Evolutionary conservation across 2,797 vertebrate genomes (phyloP).

Genomic region (Neoniphon sammara): DNA sequence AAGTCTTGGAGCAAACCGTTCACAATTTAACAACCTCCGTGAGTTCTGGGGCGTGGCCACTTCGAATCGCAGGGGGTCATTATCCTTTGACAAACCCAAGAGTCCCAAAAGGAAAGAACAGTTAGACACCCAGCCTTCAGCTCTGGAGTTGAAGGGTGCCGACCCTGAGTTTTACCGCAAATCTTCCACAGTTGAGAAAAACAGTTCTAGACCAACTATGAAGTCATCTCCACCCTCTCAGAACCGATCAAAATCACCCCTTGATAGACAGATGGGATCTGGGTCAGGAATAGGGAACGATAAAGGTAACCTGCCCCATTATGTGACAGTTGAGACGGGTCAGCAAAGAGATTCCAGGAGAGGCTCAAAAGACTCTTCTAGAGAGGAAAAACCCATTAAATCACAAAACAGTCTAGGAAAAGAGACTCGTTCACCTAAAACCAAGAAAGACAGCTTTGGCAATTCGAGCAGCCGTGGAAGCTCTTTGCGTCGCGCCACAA

Average conservation of each 20-base stretch:
- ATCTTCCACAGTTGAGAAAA: conserved; percentile 60
- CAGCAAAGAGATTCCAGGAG: conserved; percentile 54
- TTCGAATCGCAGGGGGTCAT: conserved; percentile 58
- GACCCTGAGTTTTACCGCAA: conserved; percentile 49
- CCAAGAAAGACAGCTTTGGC: conserved; percentile 69
- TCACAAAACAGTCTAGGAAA: conserved; percentile 52
- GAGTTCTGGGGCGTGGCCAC: conserved; percentile 89
- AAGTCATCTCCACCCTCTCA: conserved; percentile 57
- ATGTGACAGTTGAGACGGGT: conserved; percentile 36
- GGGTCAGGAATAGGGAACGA: conserved; percentile 51
- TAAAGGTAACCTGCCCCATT: conserved; percentile 50
- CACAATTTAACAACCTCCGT: conserved; percentile 87
- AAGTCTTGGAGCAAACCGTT: conserved; percentile 76
- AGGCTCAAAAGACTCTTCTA: conserved; percentile 60
- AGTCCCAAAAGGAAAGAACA: conserved; percentile 69
- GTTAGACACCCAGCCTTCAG: conserved; percentile 38
- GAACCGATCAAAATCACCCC: conserved; percentile 54
- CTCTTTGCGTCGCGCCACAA: conserved; percentile 72
- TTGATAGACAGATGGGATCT: conserved; percentile 51
- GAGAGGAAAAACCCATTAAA: conserved; percentile 62
- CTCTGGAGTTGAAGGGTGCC: conserved; percentile 58
- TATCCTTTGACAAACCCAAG: conserved; percentile 64
- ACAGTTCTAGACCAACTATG: conserved; percentile 30
- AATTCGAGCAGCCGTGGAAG: conserved; percentile 59
- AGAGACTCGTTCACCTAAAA: conserved; percentile 62